Base-by-base conservation (phyloP, 2,113 vertebrate genomes). In the Rhodinocichla rosea region DNA sequence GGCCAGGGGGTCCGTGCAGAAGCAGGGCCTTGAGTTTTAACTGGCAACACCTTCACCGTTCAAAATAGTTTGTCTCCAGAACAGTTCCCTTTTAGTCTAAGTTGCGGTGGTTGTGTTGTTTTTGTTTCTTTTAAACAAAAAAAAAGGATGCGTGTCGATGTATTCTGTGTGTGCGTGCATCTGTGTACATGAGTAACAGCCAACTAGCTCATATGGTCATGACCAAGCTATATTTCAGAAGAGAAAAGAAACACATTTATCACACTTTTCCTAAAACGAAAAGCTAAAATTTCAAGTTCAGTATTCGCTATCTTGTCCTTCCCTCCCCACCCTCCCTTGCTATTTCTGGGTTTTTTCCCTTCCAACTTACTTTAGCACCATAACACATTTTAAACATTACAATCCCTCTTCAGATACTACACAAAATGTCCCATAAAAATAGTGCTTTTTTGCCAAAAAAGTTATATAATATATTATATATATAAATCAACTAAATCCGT, bases 201-300 rank as follows among this genome's bases (percentile, higher is more conserved):
- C 97, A 97, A 96, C 93, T 96, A 97, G 95, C 96, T 97, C 97
- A 96, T 96, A 97, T 89, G 97, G 96, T 97, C 96, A 97, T 94
- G 96, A 97, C 97, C 96, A 97, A 97, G 97, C 95, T 96, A 96
- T 97, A 97, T 96, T 97, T 97, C 97, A 97, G 96, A 97, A 97
- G 97, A 98, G 95, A 97, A 97, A 97, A 97, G 96, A 97, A 97
- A 97, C 96, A 96, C 95, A 96, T 96, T 96, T 96, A 97, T 97
- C 97, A 97, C 96, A 97, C 97, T 97, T 98, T 97, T 98, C 97
- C 97, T 98, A 98, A 97, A 98, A 98, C 97, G 97, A 98, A 98
- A 98, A 98, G 97, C 96, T 97, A 97, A 96, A 95, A 97, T 97
- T 98, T 97, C 97, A 98, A 97, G 97, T 97, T 98, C 97, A 97